phyloP scores from a whole-genome alignment of 2,113 vertebrate genomes.

The Suricata suricatta region DNA sequence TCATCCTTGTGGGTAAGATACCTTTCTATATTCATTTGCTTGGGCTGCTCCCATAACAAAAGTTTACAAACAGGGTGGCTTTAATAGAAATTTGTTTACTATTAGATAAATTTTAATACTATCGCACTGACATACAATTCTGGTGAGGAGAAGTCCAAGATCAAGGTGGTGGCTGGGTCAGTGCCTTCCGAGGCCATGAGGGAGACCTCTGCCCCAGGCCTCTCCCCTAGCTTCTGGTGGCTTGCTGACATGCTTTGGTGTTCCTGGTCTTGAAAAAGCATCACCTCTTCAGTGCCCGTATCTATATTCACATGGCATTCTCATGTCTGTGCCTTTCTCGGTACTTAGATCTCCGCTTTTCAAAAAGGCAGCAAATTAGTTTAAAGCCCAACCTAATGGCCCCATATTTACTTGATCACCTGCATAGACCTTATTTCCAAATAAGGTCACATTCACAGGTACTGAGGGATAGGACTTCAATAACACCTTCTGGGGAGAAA shows the following conservation, averaged over 20 bases:
- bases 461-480: background rate
- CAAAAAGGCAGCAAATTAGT: background rate
- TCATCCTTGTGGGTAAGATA: background rate
- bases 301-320: background rate
- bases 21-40: background rate
- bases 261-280: background rate
- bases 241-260: background rate
- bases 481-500: background rate
- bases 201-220: background rate
- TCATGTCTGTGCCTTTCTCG: background rate
- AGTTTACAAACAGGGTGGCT: background rate
- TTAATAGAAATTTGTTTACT: background rate
- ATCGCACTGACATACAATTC: background rate
- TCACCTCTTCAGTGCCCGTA: background rate
- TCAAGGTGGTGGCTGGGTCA: background rate
- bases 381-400: background rate
- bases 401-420: background rate
- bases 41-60: background rate
- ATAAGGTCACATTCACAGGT: background rate
- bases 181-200: background rate
- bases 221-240: background rate
- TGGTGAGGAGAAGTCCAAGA: background rate
- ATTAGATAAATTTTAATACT: background rate
- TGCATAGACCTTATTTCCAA: background rate
- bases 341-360: background rate